These are phyloP conservation scores for Cylas formicarius DNA, from an alignment of 1,140 invertebrate species.

Conservation along the genomic window DNA sequence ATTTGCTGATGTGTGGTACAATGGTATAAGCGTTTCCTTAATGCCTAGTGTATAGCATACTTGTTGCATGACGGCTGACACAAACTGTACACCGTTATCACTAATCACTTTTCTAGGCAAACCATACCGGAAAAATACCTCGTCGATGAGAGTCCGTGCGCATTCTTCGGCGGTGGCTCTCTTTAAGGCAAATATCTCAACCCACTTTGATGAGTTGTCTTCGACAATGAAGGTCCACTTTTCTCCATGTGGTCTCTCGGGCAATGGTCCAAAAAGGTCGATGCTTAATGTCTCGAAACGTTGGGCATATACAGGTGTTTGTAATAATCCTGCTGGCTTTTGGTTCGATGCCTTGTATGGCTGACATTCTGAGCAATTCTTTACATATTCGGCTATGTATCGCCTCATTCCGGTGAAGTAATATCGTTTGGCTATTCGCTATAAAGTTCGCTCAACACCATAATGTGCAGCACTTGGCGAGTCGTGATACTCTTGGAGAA, in stretches of 20 bases:
- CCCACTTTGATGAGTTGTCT: conserved; percentile 11
- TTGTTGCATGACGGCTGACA: conserved; percentile 35
- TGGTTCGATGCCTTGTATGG: conserved; percentile 23
- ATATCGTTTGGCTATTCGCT: conserved; percentile 8
- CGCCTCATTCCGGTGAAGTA: conserved; percentile 4
- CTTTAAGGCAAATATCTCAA: not conserved
- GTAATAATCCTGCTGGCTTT: conserved; percentile 21
- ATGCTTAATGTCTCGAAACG: conserved; percentile 24
- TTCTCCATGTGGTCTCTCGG: not conserved
- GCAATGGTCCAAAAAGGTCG: conserved; percentile 28
- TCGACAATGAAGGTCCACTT: conserved; percentile 26
- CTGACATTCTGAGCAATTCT: conserved; percentile 4
- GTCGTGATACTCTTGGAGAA: conserved; percentile 28
- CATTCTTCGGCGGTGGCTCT: not conserved
- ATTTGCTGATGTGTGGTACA: conserved; percentile 21
- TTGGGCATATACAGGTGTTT: conserved; percentile 15
- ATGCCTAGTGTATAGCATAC: conserved; percentile 29
- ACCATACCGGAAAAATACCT: no score
- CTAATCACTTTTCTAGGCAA: conserved; percentile 1
- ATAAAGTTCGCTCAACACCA: conserved; percentile 14
- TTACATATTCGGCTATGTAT: conserved; percentile 4
- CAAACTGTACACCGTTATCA: conserved; percentile 10
- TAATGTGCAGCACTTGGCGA: conserved; percentile 26
- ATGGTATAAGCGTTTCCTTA: conserved; percentile 34
- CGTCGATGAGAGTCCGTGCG: not conserved